Base-by-base conservation (phyloP, 1,140 invertebrate species). In the Heterodera carotae region DNA sequence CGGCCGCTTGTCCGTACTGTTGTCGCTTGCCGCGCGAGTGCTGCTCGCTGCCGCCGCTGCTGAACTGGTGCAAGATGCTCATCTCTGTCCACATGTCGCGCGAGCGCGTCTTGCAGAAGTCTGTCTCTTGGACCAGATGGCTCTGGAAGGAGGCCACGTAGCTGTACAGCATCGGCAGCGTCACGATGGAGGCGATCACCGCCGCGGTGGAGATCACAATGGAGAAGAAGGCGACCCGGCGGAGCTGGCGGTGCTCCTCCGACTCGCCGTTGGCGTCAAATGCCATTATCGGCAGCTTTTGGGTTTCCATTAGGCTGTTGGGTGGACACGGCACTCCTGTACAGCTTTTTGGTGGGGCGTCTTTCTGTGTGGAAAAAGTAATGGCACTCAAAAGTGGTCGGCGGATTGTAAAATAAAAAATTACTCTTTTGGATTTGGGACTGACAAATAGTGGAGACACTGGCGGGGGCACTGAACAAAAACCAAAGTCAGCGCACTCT, bases 71-170 rank as follows among this genome's bases (percentile, higher is more conserved):
- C 15, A 87, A 66, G n/a, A 85, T 67, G 34, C 82, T 79, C 86
- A 86, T 88, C 71, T 86, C 85, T 15, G 81, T 80, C 86, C 86
- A 86, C 85, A 86, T 86, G 81, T 86, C 85, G 67, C 85, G 86
- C 22, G 86, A 79, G 29, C 85, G 85, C 34, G 83, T 78, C 71
- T 87, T 88, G 76, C 86, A 87, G 80, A 87, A 87, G 18, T 86
- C 85, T 39, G 85, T 83, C 69, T 86, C 85, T 27, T 79, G 75
- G 67, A 86, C 84, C 31, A 86, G 69, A 77, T 88, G 86, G 39
- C 76, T 80, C 56, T 87, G 85, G 80, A 87, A 88, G 33, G 62
- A 74, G 53, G 85, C 86, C 22, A 87, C 86, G 72, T 88, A 87
- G 69, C 78, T 84, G 85, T 87, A 88, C 43, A 87, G 81, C 84